phyloP scores from a whole-genome alignment of 1,140 invertebrate species.

The Neuroterus valhalla region DNA sequence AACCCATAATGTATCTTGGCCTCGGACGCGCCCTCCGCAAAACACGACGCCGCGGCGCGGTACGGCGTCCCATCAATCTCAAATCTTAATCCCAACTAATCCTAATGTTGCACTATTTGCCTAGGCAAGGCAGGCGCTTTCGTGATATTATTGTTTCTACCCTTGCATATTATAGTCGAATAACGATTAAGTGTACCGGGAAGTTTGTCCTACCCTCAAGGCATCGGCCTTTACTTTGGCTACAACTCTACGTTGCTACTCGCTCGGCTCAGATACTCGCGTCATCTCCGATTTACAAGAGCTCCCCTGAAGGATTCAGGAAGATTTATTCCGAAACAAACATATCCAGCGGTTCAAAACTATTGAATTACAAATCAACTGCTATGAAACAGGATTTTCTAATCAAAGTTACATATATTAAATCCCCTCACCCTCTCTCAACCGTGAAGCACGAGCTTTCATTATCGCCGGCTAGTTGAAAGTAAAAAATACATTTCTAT shows the following conservation, averaged over 20 bases:
- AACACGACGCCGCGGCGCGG: too few species aligned
- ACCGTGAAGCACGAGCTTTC: too few species aligned
- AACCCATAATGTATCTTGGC: slow-evolving; percentile 15
- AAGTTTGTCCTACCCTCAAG: slow-evolving; percentile 67
- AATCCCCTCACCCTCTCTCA: too few species aligned
- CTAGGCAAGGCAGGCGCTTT: slow-evolving; percentile 56
- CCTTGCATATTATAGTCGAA: slow-evolving; percentile 72
- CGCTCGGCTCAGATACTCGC: slow-evolving; percentile 4
- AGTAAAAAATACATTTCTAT: too few species aligned
- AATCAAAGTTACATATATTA: too few species aligned
- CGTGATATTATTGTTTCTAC: slow-evolving; percentile 74
- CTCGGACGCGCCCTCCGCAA: slow-evolving; percentile 49
- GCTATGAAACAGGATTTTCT: not conserved
- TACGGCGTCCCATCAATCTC: slow-evolving; percentile 67
- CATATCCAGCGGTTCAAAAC: not conserved
- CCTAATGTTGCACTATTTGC: slow-evolving; percentile 70
- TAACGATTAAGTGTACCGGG: slow-evolving; percentile 66
- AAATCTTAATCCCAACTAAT: slow-evolving; percentile 68
- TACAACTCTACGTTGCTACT: slow-evolving; percentile 45
- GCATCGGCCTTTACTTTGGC: slow-evolving; percentile 52
- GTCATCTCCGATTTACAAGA: slow-evolving; percentile 23
- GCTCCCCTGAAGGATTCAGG: not conserved
- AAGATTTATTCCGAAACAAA: not conserved
- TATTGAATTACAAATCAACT: not conserved
- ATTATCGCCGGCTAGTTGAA: too few species aligned